Conservation (phyloP, 2,888 invertebrate species). For the Spilarctia lutea region DNA sequence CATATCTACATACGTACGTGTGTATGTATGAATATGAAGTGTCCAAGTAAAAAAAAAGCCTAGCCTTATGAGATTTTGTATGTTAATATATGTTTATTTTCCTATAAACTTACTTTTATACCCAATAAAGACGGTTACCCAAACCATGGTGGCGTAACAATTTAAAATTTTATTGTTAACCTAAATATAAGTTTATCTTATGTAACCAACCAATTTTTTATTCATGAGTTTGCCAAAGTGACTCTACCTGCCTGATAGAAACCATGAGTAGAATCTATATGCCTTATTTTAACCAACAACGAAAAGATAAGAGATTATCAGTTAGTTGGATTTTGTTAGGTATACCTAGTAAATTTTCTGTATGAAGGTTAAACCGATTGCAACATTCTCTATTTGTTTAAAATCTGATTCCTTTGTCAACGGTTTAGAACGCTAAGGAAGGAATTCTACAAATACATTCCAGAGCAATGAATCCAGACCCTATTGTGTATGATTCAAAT, state of each 20-base stretch:
- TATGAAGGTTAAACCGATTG: background rate
- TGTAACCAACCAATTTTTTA: conserved; percentile 1
- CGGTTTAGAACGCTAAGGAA: too few relatives aligned
- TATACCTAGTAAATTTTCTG: too few relatives aligned
- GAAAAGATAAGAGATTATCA: background rate
- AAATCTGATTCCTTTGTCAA: background rate
- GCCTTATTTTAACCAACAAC: background rate
- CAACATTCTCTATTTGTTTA: background rate
- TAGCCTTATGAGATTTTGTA: background rate
- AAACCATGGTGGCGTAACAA: background rate
- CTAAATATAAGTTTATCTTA: background rate
- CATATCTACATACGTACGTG: background rate
- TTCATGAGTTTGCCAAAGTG: too few relatives aligned
- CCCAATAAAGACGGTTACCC: background rate
- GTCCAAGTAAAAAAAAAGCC: background rate
- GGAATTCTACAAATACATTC: background rate
- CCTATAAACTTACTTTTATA: background rate
- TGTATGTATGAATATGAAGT: background rate
- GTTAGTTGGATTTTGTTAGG: background rate
- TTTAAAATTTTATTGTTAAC: background rate
- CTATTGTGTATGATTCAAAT: background rate
- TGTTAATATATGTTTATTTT: background rate
- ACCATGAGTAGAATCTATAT: too few relatives aligned
- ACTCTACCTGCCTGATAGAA: too few relatives aligned
- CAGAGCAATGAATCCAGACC: background rate